Evolutionary conservation across 1,140 invertebrate species (phyloP).

Genomic region (Drosophila prosaltans): DNA sequence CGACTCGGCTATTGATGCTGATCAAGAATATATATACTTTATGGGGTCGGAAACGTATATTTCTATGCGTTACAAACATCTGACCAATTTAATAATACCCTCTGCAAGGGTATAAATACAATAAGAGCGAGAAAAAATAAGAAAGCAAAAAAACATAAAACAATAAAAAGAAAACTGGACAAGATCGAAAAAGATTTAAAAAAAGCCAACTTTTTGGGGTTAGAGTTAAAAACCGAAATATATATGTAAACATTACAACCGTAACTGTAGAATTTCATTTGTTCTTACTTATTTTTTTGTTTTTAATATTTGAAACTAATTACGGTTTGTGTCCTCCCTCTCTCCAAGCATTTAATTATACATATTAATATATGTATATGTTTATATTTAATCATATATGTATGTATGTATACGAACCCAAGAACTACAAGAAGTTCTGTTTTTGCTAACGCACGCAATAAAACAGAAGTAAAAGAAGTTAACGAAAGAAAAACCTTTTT

Average conservation of each 20-base stretch:
- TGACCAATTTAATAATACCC: too few relatives aligned
- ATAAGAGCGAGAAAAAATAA: conserved; percentile 9
- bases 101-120: conserved; percentile 11
- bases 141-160: neutral
- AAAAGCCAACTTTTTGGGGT: conserved; percentile 32
- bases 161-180: conserved; percentile 26
- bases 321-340: conserved; percentile 7
- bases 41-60: too few relatives aligned
- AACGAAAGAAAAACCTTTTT: neutral
- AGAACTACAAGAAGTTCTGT: conserved; percentile 15
- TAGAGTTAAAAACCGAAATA: conserved; percentile 1
- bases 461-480: neutral
- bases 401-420: conserved; percentile 37
- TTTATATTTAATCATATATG: conserved; percentile 6
- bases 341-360: conserved; percentile 9
- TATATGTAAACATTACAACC: neutral
- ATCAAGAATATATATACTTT: too few relatives aligned
- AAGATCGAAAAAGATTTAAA: conserved; percentile 33
- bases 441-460: neutral
- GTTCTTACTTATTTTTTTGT: neutral
- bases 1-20: too few relatives aligned
- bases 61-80: too few relatives aligned
- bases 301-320: conserved; percentile 7
- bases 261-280: conserved; percentile 7
- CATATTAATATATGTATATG: neutral